Conservation (phyloP, 2,113 vertebrate genomes). For the Hystrix cristata region DNA sequence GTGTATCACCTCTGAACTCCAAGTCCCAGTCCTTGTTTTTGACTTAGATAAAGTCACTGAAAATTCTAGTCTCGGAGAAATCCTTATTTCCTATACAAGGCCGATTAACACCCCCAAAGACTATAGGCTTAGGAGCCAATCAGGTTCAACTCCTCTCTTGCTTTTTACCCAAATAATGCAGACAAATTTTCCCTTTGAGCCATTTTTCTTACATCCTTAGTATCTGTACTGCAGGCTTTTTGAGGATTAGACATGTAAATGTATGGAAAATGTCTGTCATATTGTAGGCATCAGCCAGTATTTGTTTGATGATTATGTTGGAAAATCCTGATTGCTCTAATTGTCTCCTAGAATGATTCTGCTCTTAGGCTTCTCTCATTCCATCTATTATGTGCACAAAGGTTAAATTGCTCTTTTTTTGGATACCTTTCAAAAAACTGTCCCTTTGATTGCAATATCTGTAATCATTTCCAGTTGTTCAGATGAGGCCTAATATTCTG, state of each 20-base stretch:
- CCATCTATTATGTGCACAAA: neutral
- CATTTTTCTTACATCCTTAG: neutral
- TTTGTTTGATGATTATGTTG: conserved; percentile 13
- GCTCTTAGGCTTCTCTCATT: conserved; percentile 34
- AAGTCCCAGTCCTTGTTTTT: neutral
- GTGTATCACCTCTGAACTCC: neutral
- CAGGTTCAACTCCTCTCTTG: neutral
- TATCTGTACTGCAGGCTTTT: neutral
- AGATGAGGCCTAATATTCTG: neutral
- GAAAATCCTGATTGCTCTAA: conserved; percentile 21
- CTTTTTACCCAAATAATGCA: neutral
- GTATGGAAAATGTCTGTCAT: neutral
- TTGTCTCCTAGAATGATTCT: conserved; percentile 5
- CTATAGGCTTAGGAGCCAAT: neutral
- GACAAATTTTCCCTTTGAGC: neutral
- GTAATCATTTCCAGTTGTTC: conserved; percentile 41
- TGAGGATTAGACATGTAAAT: neutral
- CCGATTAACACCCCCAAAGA: neutral
- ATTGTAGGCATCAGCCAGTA: neutral
- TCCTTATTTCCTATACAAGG: neutral
- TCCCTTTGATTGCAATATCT: conserved; percentile 47
- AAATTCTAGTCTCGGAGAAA: neutral
- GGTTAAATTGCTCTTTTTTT: conserved; percentile 10
- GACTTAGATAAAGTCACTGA: conserved; percentile 10
- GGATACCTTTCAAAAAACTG: neutral